Evolutionary conservation across 2,888 invertebrate genomes (phyloP).

Genomic region (Phanerotoma sp.): DNA sequence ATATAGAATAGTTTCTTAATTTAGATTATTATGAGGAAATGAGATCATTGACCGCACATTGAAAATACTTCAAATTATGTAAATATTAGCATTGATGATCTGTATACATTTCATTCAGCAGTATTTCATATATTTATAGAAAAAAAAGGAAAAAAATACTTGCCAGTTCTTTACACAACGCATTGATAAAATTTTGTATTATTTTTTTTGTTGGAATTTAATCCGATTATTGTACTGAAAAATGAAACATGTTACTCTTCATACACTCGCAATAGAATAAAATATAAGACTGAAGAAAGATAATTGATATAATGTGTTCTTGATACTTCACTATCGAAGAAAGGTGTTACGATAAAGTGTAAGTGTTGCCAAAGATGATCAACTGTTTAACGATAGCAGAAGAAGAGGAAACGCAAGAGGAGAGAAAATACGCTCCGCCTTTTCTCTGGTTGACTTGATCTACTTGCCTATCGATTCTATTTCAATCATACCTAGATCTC

Average conservation of each 20-base stretch:
- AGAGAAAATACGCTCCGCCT: slow-evolving; percentile 43
- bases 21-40: background rate
- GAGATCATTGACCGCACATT: background rate
- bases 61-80: background rate
- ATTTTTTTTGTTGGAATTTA: too few species aligned
- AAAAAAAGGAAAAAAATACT: too few species aligned
- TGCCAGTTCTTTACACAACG: too few species aligned
- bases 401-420: slow-evolving; percentile 19
- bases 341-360: slow-evolving; percentile 56
- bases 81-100: background rate
- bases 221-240: too few species aligned
- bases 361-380: slow-evolving; percentile 53
- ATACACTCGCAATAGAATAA: slow-evolving; percentile 36
- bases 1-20: background rate
- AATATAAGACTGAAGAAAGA: slow-evolving; percentile 36
- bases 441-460: slow-evolving; percentile 47
- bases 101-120: too few species aligned
- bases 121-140: too few species aligned
- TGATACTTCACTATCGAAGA: slow-evolving; percentile 36
- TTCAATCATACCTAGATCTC: slow-evolving; percentile 54
- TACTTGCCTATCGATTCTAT: slow-evolving; percentile 57
- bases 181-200: too few species aligned
- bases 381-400: slow-evolving; percentile 30
- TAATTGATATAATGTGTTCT: slow-evolving; percentile 20
- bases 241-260: too few species aligned